These are phyloP conservation scores for Neotoma lepida DNA, from an alignment of 2,113 vertebrate genomes.

Conservation along the genomic window DNA sequence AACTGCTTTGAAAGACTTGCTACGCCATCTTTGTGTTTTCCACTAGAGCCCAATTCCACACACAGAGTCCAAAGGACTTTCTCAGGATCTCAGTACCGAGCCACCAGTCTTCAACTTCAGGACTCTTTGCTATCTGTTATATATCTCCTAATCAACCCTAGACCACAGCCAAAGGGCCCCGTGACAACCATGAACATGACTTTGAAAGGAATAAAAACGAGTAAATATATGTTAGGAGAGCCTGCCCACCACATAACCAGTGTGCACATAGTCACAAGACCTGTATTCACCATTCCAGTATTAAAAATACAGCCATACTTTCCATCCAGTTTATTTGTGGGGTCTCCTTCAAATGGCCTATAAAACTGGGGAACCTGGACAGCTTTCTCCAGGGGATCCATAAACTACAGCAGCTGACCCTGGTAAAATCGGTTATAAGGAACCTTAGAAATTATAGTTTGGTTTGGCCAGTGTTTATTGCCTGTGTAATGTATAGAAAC, in stretches of 20 bases:
- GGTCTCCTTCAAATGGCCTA: conserved; percentile 80
- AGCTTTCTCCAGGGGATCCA: conserved; percentile 72
- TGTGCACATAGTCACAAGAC: neutral
- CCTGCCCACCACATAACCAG: neutral
- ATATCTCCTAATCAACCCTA: accelerated
- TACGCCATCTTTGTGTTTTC: accelerated
- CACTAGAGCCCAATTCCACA: neutral
- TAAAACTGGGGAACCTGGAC: conserved; percentile 78
- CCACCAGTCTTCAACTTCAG: accelerated
- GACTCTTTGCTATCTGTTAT: too few relatives aligned
- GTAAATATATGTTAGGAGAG: neutral
- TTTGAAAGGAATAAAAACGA: neutral
- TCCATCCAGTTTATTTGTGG: conserved; percentile 74
- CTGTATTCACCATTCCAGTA: neutral
- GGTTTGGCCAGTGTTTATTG: conserved; percentile 82
- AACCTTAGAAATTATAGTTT: conserved; percentile 81
- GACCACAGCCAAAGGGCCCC: neutral
- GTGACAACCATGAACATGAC: neutral
- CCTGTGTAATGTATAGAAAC: conserved; percentile 78
- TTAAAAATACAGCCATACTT: conserved; percentile 69
- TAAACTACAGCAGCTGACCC: conserved; percentile 82
- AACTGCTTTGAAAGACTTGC: too few relatives aligned
- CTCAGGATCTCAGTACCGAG: neutral
- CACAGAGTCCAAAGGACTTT: neutral
- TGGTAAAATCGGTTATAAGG: conserved; percentile 80